Conservation (phyloP, 2,113 vertebrate genomes). For the Orthochromis malagaraziensis region DNA sequence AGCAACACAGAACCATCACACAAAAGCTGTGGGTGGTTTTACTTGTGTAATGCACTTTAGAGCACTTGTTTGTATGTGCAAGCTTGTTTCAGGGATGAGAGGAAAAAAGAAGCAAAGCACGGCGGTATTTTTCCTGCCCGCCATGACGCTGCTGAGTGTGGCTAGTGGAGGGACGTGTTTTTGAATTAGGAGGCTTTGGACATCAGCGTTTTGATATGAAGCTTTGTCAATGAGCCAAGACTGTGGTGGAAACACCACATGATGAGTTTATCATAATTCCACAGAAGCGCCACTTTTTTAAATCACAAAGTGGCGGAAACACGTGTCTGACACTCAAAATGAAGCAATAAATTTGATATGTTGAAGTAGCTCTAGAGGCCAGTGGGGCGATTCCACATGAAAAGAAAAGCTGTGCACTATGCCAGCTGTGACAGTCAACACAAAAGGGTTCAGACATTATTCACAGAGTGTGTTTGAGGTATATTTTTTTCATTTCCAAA, state of each 20-base stretch:
- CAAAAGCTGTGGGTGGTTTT: background rate
- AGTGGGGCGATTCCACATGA: background rate
- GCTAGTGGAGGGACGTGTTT: background rate
- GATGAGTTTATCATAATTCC: background rate
- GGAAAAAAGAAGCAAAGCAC: background rate
- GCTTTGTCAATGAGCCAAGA: background rate
- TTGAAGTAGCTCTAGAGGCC: background rate
- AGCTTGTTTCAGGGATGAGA: background rate
- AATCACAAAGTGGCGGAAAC: background rate
- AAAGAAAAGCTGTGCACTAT: background rate
- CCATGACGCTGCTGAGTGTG: background rate
- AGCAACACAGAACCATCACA: background rate
- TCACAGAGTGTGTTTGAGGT: background rate
- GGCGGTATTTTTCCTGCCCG: conserved; percentile 3
- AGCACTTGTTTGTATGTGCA: conserved; percentile 30
- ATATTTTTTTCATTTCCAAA: background rate
- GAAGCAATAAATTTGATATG: background rate
- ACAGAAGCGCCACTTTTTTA: background rate
- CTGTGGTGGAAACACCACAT: background rate
- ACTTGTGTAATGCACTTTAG: background rate
- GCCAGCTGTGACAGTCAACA: background rate
- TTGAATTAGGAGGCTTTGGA: background rate
- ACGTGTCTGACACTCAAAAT: background rate
- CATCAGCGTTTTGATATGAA: background rate
- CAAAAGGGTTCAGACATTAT: background rate